Evolutionary conservation across 1,140 invertebrate species (phyloP), one percentile per base, ranked within the genome.

Genomic region (Bathynomus jamesi): DNA sequence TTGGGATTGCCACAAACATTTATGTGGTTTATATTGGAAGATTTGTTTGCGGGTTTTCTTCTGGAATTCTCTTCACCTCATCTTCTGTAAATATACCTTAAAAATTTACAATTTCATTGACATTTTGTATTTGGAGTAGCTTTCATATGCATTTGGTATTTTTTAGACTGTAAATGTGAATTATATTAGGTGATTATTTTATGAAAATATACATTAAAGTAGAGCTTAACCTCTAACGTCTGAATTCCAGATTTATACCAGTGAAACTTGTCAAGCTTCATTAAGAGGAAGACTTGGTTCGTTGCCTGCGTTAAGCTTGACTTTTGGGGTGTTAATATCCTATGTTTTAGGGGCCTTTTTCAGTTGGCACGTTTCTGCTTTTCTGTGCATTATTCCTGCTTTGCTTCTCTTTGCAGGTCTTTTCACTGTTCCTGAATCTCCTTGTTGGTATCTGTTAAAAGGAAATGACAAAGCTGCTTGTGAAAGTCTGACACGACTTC

Each of bases 381-480:
- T 70, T 21, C 27, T 74, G 17, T 67, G 64, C 27, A 53, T 60
- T 0, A 61, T 32, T n/a, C 69, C 69, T 3, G 5, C 25, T n/a
- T 0, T 71, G 7, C 17, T 71, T 11, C 46, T 61, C 2, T 32
- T 65, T 27, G 25, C 10, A 17, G 60, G 28, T 13, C 24, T 74
- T 21, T 27, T 62, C 1, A 17, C 60, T 2, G 60, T 69, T 17
- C 73, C 73, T 0, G 73, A 74, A 28, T 68, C 73, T n/a, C 73
- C 73, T 0, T 71, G 71, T 29, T 74, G 73, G 73, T 28, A 67
- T 21, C 21, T 74, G 25, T 28, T 74, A 13, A 74, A 69, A 4
- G 66, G 65, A 10, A 61, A 31, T 27, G 40, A 28, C 30, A 30
- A 67, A 5, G 69, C 67, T 11, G 69, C 69, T 28, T 21, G 32